Evolutionary conservation across 2,113 vertebrate genomes (phyloP).

Genomic region (Eublepharis macularius): DNA sequence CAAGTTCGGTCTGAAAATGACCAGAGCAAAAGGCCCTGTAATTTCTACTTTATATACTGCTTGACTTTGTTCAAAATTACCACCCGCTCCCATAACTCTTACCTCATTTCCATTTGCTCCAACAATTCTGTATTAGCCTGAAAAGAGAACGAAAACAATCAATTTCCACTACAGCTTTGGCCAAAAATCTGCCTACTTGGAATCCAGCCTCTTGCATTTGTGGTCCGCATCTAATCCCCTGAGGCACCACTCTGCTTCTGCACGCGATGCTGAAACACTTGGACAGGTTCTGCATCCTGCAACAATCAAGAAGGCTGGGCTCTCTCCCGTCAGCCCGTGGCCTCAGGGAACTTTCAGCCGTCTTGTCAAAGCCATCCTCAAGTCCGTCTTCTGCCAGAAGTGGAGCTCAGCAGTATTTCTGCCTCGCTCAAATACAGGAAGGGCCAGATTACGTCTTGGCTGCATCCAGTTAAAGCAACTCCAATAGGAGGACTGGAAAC

Average conservation of each 20-base stretch:
- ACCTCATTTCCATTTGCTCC: conserved; percentile 83
- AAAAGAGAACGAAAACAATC: background rate
- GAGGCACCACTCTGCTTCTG: background rate
- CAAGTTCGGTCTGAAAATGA: background rate
- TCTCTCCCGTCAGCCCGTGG: background rate
- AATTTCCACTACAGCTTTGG: background rate
- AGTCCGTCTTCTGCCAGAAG: background rate
- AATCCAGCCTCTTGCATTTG: background rate
- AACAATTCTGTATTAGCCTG: conserved; percentile 76
- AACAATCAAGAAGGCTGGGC: background rate
- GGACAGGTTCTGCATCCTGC: no score
- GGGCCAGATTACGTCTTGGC: background rate
- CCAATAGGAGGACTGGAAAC: background rate
- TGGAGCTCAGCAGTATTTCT: background rate
- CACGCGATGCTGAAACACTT: no score
- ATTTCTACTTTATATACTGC: no score
- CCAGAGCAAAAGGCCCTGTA: background rate
- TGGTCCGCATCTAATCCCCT: background rate
- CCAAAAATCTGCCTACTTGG: background rate
- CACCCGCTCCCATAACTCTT: conserved; percentile 17
- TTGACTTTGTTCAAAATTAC: no score
- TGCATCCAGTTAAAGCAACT: background rate
- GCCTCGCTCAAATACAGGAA: background rate
- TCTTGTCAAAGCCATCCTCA: background rate
- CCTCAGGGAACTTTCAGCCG: background rate